Base-by-base conservation (phyloP, 2,888 invertebrate genomes). In the Nomada fabriciana region DNA sequence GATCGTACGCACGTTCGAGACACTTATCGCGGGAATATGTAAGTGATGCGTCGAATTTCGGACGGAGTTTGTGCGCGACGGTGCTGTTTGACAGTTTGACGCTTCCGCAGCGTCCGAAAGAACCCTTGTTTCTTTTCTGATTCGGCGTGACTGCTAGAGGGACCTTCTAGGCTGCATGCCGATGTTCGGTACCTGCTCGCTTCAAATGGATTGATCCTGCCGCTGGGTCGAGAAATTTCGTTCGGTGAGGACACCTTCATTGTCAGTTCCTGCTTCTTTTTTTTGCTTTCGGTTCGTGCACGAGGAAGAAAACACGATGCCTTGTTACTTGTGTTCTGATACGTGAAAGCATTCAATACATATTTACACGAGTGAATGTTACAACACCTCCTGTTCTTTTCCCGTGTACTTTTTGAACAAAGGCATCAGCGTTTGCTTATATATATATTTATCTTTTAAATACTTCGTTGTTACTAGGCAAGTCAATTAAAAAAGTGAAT, bases 41-140 rank as follows among this genome's bases (percentile, higher is more conserved):
- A 15, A 73, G 83, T 53, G 83, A 59, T 61, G 69, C 68, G 53
- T 64, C 52, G 50, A 52, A 47, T 50, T 36, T 60, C n/a, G 61
- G n/a, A 7, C 23, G 20, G 42, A 67, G 68, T 36, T 20, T 50
- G 59, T 68, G 53, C 53, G 55, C 47, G 42, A 53, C 72, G 50
- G 73, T 80, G 72, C 61, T 69, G 80, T 84, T 80, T 84, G 84
- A 84, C 80, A 84, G 68, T 64, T 75, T 76, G 10, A 59, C 72
- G 68, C 9, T n/a, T 29, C 71, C 20, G 11, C 52, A 18, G 9
- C 64, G 59, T 55, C 50, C 20, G 43, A 69, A 80, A 47, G 36
- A 50, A 63, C 9, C n/a, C 50, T 20, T 18, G 53, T 18, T n/a
- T 11, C 53, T 13, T 13, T 20, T 20, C 13, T 2, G 43, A 23